Conservation (phyloP, 2,888 invertebrate species). For the Stictocephala bisonia region DNA sequence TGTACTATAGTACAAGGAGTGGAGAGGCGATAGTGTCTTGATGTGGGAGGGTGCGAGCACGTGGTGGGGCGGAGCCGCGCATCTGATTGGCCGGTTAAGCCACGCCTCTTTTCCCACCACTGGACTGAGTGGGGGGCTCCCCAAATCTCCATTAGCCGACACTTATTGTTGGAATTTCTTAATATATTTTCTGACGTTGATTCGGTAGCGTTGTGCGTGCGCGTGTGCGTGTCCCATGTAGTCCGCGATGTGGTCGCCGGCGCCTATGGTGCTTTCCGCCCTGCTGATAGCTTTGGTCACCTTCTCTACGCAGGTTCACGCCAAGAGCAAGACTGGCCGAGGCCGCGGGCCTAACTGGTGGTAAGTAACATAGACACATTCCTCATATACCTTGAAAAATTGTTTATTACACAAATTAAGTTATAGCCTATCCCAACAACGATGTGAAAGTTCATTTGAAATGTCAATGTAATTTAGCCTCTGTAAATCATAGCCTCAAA, state of each 20-base stretch:
- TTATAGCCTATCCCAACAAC: no score
- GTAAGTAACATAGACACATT: no score
- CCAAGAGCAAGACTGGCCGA: slow-evolving; percentile 74
- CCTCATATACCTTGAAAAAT: no score
- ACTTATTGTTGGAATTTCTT: slow-evolving; percentile 47
- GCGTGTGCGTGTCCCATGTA: slow-evolving; percentile 26
- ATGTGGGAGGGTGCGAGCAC: slow-evolving; percentile 34
- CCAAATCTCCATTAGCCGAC: slow-evolving; percentile 44
- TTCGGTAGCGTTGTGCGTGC: slow-evolving; percentile 33
- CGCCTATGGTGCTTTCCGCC: slow-evolving; percentile 62
- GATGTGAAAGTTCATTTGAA: no score
- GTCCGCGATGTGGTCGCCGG: slow-evolving; percentile 55
- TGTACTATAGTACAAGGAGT: slow-evolving; percentile 11
- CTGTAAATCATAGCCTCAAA: no score
- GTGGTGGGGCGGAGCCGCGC: slow-evolving; percentile 28
- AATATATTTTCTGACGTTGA: slow-evolving; percentile 47
- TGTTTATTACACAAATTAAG: no score
- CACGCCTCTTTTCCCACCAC: slow-evolving; percentile 34
- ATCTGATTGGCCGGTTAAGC: slow-evolving; percentile 16
- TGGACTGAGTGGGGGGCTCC: slow-evolving; percentile 23
- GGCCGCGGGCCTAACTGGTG: slow-evolving; percentile 94
- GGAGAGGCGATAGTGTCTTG: no score
- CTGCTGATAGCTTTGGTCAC: slow-evolving; percentile 68
- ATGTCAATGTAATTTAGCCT: no score
- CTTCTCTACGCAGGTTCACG: slow-evolving; percentile 64